phyloP scores from a whole-genome alignment of 2,797 vertebrate genomes.

The Platalea minor region DNA sequence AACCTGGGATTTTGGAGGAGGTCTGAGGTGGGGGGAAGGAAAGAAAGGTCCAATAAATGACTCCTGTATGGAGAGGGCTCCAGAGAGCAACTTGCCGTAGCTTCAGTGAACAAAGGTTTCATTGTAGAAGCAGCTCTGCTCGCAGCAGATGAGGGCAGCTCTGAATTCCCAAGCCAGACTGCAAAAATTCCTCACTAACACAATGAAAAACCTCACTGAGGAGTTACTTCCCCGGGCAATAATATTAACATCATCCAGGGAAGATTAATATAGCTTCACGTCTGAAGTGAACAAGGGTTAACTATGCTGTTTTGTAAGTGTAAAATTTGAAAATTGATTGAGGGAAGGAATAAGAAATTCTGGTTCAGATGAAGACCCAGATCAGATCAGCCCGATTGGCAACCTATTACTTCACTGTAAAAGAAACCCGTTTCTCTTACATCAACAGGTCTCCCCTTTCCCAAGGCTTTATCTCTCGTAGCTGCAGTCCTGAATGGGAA shows the following conservation, averaged over 20 bases:
- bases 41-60: constrained; percentile 11
- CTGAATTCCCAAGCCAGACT: constrained; percentile 76
- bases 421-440: background rate
- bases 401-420: background rate
- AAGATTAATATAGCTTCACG: background rate
- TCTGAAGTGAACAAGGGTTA: background rate
- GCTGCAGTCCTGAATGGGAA: background rate
- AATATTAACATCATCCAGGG: background rate
- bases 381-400: background rate
- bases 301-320: background rate
- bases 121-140: constrained; percentile 77
- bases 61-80: constrained; percentile 54
- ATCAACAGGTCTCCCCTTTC: background rate
- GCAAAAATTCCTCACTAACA: constrained; percentile 60
- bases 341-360: background rate
- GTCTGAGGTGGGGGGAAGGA: background rate
- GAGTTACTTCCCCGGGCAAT: background rate
- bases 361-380: background rate
- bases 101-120: constrained; percentile 78
- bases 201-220: background rate
- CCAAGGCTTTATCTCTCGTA: background rate
- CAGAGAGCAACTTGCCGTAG: constrained; percentile 19
- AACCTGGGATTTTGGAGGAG: background rate
- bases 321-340: background rate
- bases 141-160: background rate